phyloP scores from a whole-genome alignment of 2,888 invertebrate species.

The Dugesia japonica region DNA sequence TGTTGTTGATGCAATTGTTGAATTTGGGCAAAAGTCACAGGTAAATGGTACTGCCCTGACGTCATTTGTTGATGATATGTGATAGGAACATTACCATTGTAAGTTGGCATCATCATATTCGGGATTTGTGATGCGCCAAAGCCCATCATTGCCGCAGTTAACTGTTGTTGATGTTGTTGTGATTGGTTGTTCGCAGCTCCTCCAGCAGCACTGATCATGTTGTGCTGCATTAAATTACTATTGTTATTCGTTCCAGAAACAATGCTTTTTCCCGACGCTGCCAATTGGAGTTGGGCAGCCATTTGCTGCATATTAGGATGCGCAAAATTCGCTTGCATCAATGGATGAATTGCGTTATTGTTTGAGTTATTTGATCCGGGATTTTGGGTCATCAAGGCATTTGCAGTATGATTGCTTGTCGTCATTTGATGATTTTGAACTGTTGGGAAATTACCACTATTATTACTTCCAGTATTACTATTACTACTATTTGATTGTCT shows the following conservation, averaged over 20 bases:
- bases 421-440: conserved; percentile 11
- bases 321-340: background rate
- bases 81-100: conserved; percentile 15
- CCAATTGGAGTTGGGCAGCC: background rate
- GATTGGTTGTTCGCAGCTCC: background rate
- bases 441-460: conserved; percentile 16
- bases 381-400: conserved; percentile 4
- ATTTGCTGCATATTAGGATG: conserved; percentile 1
- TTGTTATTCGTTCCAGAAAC: background rate
- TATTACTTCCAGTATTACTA: conserved; percentile 16
- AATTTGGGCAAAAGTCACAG: conserved; percentile 1
- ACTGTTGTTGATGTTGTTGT: background rate
- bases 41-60: background rate
- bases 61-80: conserved; percentile 20
- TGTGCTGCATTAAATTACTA: background rate
- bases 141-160: conserved; percentile 2
- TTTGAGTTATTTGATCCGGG: background rate
- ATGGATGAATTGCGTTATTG: conserved; percentile 13
- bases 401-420: conserved; percentile 14
- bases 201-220: background rate
- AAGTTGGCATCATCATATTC: conserved; percentile 9
- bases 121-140: conserved; percentile 6
- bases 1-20: conserved; percentile 3
- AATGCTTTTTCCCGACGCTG: background rate
- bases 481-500: conserved; percentile 16